Percentiles rank a stretch among this genome's conserved stretches.
Evolutionary conservation across 2,113 vertebrate species (phyloP).

Genomic region (Castor canadensis): DNA sequence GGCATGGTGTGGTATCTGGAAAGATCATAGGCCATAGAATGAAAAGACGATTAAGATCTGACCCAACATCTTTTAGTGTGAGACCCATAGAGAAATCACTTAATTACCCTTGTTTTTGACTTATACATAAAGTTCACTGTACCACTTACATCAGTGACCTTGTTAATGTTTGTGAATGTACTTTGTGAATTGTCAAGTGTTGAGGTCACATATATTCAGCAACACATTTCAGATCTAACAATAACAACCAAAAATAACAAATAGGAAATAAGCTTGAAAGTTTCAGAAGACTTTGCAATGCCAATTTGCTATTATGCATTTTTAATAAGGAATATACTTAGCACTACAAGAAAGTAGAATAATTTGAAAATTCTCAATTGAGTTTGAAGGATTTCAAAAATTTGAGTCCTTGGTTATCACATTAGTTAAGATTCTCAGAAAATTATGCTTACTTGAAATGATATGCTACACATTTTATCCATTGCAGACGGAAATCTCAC

Average conservation of each 20-base stretch:
- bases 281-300: background rate
- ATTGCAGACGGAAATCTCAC: background rate
- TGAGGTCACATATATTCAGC: background rate
- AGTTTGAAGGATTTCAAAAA: background rate
- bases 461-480: background rate
- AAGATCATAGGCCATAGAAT: background rate
- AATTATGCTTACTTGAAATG: background rate
- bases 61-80: background rate
- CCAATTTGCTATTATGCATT: background rate
- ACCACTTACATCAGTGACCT: background rate
- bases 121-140: background rate
- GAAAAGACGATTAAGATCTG: background rate
- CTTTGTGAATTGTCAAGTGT: background rate
- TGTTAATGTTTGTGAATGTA: background rate
- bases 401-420: background rate
- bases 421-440: background rate
- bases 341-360: background rate
- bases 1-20: background rate
- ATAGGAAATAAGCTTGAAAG: background rate
- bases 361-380: background rate
- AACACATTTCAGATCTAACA: background rate
- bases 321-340: background rate
- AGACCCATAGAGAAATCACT: background rate
- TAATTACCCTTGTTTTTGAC: background rate
- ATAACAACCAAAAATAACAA: background rate